Evolutionary conservation across 2,888 invertebrate species (phyloP).

Genomic region (Mythimna albipuncta): DNA sequence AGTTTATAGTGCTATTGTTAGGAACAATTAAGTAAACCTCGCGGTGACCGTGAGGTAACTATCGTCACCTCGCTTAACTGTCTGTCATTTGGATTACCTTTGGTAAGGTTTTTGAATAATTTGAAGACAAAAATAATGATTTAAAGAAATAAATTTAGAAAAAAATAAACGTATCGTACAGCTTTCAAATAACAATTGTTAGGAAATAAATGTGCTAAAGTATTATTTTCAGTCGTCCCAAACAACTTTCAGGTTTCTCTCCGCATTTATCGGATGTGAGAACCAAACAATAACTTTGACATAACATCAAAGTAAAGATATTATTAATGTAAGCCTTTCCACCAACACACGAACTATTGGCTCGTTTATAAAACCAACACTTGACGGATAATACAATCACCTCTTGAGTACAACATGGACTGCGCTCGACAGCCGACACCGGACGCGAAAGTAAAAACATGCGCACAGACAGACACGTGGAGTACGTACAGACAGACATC

Average conservation of each 20-base stretch:
- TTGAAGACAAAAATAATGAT: background rate
- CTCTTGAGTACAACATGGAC: constrained; percentile 36
- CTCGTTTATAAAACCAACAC: constrained; percentile 37
- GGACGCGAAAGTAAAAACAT: constrained; percentile 62
- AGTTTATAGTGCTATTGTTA: constrained; percentile 13
- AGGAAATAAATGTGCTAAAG: background rate
- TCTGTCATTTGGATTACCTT: background rate
- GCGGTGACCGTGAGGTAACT: background rate
- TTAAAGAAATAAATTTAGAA: background rate
- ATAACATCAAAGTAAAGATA: constrained; percentile 14
- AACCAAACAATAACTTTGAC: constrained; percentile 14
- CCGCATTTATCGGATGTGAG: constrained; percentile 2
- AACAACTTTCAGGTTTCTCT: constrained; percentile 9
- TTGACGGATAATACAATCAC: constrained; percentile 9
- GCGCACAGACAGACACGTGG: constrained; percentile 6
- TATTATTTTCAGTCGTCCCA: background rate
- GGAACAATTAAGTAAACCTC: constrained; percentile 7
- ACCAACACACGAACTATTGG: background rate
- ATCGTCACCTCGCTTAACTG: background rate
- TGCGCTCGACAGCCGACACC: constrained; percentile 53
- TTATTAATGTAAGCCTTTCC: constrained; percentile 20
- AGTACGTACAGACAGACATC: background rate
- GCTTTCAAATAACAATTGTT: background rate
- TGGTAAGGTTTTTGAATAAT: too few species aligned
- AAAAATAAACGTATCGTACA: too few species aligned